Conservation (phyloP, 1,140 invertebrate genomes). For the Apis cerana region DNA sequence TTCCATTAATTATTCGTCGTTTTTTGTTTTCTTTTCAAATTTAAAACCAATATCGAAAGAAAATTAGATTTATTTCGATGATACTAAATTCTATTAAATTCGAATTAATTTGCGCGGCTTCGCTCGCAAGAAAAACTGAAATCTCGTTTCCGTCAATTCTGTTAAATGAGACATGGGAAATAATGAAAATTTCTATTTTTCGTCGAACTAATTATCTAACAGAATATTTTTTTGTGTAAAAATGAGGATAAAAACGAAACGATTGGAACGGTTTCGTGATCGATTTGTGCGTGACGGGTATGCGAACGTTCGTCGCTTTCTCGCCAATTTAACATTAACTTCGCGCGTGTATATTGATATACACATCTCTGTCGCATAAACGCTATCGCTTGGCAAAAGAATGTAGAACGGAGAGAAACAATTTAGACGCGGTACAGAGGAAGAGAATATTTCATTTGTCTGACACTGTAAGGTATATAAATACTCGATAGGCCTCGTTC, state of each 20-base stretch:
- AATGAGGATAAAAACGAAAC: neutral
- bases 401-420: neutral
- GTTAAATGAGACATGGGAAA: too few species aligned
- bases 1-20: too few species aligned
- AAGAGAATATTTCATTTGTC: conserved; percentile 18
- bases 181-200: conserved; percentile 10
- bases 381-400: neutral
- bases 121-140: neutral
- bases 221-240: conserved; percentile 2
- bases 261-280: neutral
- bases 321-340: neutral
- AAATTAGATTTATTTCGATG: too few species aligned
- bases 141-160: neutral
- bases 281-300: neutral
- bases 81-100: too few species aligned
- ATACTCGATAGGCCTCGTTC: conserved; percentile 20
- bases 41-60: too few species aligned
- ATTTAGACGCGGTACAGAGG: neutral
- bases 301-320: neutral
- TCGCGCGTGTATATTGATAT: neutral
- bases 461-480: neutral
- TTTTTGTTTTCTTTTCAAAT: too few species aligned
- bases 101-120: too few species aligned
- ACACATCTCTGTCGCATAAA: neutral
- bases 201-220: neutral